Percentiles rank a stretch among this genome's conserved stretches.
Evolutionary conservation across 1,140 invertebrate genomes (phyloP).

Genomic region (Neotoxoptera formosana): DNA sequence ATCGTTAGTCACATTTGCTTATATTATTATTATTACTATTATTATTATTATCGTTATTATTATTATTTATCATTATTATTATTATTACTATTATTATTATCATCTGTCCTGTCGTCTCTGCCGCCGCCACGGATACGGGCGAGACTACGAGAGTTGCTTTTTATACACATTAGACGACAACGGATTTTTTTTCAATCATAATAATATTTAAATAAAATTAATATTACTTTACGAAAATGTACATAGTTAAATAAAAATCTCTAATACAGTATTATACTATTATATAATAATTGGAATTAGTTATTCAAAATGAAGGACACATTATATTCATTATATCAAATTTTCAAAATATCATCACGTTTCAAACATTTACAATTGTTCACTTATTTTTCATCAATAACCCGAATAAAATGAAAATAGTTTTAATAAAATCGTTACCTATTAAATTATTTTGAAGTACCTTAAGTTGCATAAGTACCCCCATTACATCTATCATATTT

Average conservation of each 20-base stretch:
- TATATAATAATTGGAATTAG: background rate
- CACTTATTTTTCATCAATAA: background rate
- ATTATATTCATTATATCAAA: background rate
- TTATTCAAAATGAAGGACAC: background rate
- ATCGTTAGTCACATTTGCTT: conserved; percentile 56
- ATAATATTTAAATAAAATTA: background rate
- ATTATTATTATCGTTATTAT: conserved; percentile 48
- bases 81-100: conserved; percentile 3
- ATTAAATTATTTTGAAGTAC: background rate
- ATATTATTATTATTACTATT: conserved; percentile 37
- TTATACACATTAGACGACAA: conserved; percentile 15
- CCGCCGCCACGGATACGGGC: background rate
- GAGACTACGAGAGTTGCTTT: conserved; percentile 13
- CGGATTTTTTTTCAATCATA: conserved; percentile 8
- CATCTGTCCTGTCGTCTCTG: conserved; percentile 31
- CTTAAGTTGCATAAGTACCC: background rate
- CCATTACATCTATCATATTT: background rate
- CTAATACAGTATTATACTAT: background rate
- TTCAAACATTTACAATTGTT: background rate
- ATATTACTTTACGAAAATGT: background rate
- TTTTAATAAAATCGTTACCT: background rate
- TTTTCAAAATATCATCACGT: background rate
- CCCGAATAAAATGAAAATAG: background rate
- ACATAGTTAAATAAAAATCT: background rate
- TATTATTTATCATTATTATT: conserved; percentile 32